Base-by-base conservation (phyloP, 1,140 invertebrate genomes). In the Drosophila paulistorum region DNA sequence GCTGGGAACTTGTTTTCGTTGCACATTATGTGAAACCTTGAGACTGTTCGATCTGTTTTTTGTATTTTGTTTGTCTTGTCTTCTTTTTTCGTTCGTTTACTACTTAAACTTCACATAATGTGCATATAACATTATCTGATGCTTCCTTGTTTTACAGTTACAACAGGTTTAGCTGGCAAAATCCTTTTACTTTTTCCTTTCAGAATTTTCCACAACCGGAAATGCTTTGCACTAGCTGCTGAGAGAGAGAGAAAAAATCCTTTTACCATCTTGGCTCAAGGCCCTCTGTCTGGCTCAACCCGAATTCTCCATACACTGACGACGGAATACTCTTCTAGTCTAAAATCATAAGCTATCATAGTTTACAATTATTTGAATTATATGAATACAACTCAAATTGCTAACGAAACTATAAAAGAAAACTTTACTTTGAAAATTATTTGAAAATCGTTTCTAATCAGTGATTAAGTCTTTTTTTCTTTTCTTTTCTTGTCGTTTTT, bases 141-240 rank as follows among this genome's bases (percentile, higher is more conserved):
- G 60, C 55, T 74, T 74, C 72, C 63, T 74, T 71, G 20, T 68
- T 62, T 73, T 61, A 71, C 59, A 74, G 69, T 72, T 75, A 65
- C 70, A 64, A 55, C 26, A 33, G 30, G 35, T 33, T 65, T 35
- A 9, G 45, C 26, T 17, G 7, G 5, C 7, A 17, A 45, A 17
- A 48, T 51, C 48, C 51, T 62, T 62, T 62, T 62, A 62, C 60
- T 42, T 62, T 62, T 62, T 23, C 37, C 45, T 51, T n/a, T 14
- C 60, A 41, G 41, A 42, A 62, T 62, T 62, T 62, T 62, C 60
- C 60, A 62, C 41, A 42, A 39, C 60, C 23, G 57, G 57, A 59
- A 59, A 62, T 62, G 60, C 37, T 51, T 23, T 17, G 17, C 45
- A 23, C 45, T 51, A 6, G 45, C 9, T 1, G 14, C 7, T 6